Conservation (phyloP, 2,797 vertebrate species). For the Petrocephalus schoutedeni region DNA sequence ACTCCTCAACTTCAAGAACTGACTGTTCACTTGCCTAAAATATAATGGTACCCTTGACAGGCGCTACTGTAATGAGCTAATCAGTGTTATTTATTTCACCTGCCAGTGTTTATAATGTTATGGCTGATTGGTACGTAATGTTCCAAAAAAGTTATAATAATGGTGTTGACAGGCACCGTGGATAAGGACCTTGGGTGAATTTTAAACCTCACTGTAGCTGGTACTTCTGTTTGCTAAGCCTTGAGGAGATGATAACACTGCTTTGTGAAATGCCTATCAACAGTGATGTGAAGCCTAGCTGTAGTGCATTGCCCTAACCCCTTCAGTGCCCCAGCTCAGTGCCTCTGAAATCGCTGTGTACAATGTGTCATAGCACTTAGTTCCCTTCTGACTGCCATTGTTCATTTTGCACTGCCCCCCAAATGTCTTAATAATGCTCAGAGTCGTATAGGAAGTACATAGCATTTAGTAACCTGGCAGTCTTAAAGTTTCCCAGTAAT, state of each 20-base stretch:
- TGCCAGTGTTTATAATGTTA: background rate
- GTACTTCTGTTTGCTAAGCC: constrained; percentile 62
- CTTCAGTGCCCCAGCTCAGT: background rate
- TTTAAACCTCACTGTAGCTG: constrained; percentile 45
- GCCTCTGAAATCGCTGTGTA: background rate
- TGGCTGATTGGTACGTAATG: background rate
- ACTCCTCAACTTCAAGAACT: background rate
- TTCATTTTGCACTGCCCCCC: constrained; percentile 49
- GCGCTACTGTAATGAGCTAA: background rate
- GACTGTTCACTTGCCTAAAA: background rate
- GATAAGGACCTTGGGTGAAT: constrained; percentile 22
- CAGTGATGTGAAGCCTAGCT: constrained; percentile 42
- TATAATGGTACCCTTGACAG: background rate
- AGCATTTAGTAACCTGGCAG: constrained; percentile 36
- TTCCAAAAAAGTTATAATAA: background rate
- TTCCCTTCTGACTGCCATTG: constrained; percentile 49
- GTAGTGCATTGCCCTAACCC: background rate
- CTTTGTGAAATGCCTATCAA: constrained; percentile 50
- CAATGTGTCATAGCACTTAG: constrained; percentile 30
- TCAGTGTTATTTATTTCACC: background rate
- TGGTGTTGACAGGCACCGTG: constrained; percentile 22
- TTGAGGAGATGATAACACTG: constrained; percentile 56
- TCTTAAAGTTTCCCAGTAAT: constrained; percentile 31
- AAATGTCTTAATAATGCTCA: constrained; percentile 48
- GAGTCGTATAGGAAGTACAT: constrained; percentile 44